Base-by-base conservation (phyloP, 2,888 invertebrate genomes). In the Protodeltote pygarga region DNA sequence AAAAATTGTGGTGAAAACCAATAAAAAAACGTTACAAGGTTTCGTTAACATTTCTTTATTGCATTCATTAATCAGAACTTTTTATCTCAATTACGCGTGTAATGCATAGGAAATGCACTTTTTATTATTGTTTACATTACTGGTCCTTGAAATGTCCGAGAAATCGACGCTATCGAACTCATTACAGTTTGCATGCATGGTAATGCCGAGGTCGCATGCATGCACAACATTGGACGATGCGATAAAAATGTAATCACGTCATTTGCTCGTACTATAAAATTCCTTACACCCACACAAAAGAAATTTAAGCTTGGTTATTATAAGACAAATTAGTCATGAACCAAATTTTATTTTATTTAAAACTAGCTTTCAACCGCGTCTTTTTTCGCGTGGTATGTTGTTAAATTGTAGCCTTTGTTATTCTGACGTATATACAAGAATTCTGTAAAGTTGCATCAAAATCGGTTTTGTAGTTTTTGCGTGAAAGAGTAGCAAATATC, bases 151-250 rank as follows among this genome's bases (percentile, higher is more conserved):
- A 67, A 58, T 39, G 38, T 48, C 49, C 45, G 27, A 49, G 55
- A 62, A 63, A 54, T 45, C 24, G 38, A 46, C 41, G 45, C 39
- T 62, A 64, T 54, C 46, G 53, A 48, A 46, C 53, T 53, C 46
- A 47, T 65, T 68, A 55, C 40, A 49, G 23, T 50, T 60, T 39
- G 59, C 65, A 59, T 68, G 66, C 67, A 65, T 55, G 59, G 63
- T 60, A 63, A 55, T 38, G 39, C 42, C 52, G 58, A 72, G 68
- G 70, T 62, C 62, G 44, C 65, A 55, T 70, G 54, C 47, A 65
- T 63, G 59, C 67, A 62, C 50, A 53, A 45, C 52, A 70, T 55
- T 47, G 51, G 61, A 31, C 54, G 31, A 44, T 46, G 38, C 59
- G 57, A 61, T 64, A 63, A 61, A 62, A 68, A 65, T 49, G 25